Base-by-base conservation (phyloP, 2,797 vertebrate genomes). In the Sebastes hubbsi region DNA sequence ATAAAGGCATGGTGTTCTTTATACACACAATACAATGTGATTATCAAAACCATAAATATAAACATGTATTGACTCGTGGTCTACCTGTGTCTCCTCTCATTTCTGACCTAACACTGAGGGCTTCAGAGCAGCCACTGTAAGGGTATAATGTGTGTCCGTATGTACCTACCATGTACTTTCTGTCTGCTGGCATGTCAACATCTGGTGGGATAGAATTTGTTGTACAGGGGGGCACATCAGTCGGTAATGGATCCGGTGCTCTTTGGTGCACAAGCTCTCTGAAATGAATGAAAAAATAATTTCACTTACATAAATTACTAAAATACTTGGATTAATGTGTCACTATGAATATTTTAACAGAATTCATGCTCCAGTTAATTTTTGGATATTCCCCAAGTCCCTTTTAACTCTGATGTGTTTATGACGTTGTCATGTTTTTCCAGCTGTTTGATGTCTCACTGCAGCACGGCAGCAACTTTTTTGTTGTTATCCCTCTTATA, bases 161-260 rank as follows among this genome's bases (percentile, higher is more conserved):
- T 71, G 81, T 72, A 20, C 73, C 9, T 49, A 49, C 49, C 9
- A 64, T 52, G 71, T 77, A 61, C 78, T 30, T 12, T 80, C 58
- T 24, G 46, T 69, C 68, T 77, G 38, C 59, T 36, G 63, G 49
- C 72, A 59, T 72, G 78, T 72, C 76, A 73, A 36, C 85, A 75
- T 86, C 72, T 80, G 87, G 38, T 67, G 59, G 64, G 75, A 81
- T 38, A 56, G 70, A 72, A 60, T 85, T 58, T 73, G 82, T 75
- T 25, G 36, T 25, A 42, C 67, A 27, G 54, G 24, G 42, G 42
- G 36, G 34, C 49, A 69, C 60, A 64, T 70, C 32, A 55, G 64
- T 70, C 1, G 0, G 59, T 69, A 75, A 77, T 32, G 20, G 72
- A 74, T 79, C 46, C 42, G 32, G 20, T 52, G 63, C 66, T 78